Conservation (phyloP, 2,797 vertebrate species). For the Neosilurus mollespiculum region DNA sequence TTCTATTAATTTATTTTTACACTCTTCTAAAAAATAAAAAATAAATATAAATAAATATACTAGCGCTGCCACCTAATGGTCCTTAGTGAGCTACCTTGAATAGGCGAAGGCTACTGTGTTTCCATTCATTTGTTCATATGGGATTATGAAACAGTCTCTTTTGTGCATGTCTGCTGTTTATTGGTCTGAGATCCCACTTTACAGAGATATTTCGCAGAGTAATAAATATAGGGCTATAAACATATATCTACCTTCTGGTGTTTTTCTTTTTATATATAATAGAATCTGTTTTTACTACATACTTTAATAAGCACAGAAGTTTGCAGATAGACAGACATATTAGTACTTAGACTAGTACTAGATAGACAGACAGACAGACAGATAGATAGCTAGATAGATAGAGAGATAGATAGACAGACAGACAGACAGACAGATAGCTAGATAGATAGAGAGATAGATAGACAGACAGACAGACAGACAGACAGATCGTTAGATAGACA, state of each 20-base stretch:
- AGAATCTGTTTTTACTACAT: neutral
- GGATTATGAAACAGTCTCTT: neutral
- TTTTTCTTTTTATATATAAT: neutral
- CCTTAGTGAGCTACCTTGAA: neutral
- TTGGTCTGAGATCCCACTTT: neutral
- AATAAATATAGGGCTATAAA: neutral
- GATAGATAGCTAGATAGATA: neutral
- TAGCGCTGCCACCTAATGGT: neutral
- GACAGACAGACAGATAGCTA: neutral
- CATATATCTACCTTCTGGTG: neutral
- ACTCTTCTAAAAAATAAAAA: neutral
- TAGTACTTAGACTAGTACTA: neutral
- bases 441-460: too few relatives aligned
- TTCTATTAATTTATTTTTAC: neutral
- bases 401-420: too few relatives aligned
- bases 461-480: neutral
- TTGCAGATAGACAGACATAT: neutral
- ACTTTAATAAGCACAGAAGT: neutral
- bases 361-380: neutral
- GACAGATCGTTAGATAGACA: too few relatives aligned
- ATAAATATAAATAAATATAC: neutral
- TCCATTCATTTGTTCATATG: neutral
- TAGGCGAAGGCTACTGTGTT: neutral
- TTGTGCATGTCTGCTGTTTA: neutral
- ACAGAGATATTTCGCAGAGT: neutral